Conservation (phyloP, 1,140 invertebrate genomes). For the Trichogramma pretiosum region DNA sequence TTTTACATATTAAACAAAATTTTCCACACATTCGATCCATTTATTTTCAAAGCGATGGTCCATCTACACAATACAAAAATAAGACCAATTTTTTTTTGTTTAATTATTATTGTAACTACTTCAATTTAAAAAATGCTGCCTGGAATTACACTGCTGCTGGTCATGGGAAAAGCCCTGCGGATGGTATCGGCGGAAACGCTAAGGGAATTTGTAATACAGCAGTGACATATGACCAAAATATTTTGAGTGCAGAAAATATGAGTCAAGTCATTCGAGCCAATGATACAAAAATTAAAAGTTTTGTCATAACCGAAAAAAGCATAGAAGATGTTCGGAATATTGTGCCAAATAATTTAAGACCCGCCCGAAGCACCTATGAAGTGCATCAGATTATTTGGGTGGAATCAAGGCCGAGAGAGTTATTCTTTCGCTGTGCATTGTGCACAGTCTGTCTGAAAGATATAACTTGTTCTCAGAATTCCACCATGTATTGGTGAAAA, state of each 20-base stretch:
- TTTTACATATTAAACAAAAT: conserved; percentile 22
- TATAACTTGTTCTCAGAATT: too few relatives aligned
- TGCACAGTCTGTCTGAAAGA: too few relatives aligned
- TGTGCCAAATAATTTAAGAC: conserved; percentile 11
- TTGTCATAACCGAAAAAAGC: conserved; percentile 6
- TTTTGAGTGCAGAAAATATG: conserved; percentile 17
- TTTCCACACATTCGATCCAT: conserved; percentile 12
- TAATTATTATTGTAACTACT: background rate
- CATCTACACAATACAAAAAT: conserved; percentile 24
- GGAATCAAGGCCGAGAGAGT: too few relatives aligned
- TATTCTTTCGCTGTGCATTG: too few relatives aligned
- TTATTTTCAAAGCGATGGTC: conserved; percentile 23
- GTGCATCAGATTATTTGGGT: conserved; percentile 17
- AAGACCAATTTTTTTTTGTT: conserved; percentile 21
- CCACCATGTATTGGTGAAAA: too few relatives aligned
- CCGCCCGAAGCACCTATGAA: conserved; percentile 12
- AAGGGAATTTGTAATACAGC: conserved; percentile 35
- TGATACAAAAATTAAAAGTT: conserved; percentile 18
- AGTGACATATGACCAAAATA: conserved; percentile 30
- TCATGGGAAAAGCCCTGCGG: conserved; percentile 41
- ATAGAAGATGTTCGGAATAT: conserved; percentile 6
- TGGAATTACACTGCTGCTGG: conserved; percentile 35
- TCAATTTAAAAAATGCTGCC: conserved; percentile 15
- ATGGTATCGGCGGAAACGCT: conserved; percentile 37
- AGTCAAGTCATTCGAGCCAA: conserved; percentile 8